phyloP scores from a whole-genome alignment of 2,888 invertebrate species.

The Frankliniella intonsa region DNA sequence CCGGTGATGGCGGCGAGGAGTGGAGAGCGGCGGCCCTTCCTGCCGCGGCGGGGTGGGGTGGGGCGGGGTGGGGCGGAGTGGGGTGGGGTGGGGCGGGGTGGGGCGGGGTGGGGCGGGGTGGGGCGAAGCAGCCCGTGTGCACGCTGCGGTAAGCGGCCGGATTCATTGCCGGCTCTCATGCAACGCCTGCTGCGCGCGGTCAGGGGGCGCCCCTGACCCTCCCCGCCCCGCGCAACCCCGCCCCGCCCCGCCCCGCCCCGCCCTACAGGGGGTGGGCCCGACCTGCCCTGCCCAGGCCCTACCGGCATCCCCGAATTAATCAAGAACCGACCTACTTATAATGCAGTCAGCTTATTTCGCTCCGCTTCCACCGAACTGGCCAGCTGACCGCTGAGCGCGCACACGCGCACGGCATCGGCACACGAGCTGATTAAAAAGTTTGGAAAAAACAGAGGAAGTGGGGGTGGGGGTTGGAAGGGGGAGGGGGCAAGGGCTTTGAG shows the following conservation, averaged over 20 bases:
- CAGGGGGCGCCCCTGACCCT: not conserved
- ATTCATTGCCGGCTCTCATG: slow-evolving; percentile 2
- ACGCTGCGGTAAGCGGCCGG: not conserved
- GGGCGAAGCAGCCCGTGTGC: not conserved
- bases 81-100: not conserved
- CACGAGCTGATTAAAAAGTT: no score
- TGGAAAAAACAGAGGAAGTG: no score
- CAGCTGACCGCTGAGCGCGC: no score
- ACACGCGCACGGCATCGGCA: no score
- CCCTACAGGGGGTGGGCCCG: no score
- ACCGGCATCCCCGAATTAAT: no score
- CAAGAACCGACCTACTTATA: no score
- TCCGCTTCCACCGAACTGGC: no score
- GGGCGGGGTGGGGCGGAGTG: not conserved
- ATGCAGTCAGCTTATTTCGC: no score
- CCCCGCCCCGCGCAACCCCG: not conserved
- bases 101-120: not conserved
- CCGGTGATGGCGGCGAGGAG: not conserved
- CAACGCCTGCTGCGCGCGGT: slow-evolving; percentile 12
- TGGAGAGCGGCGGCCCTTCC: not conserved
- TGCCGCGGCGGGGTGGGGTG: not conserved
- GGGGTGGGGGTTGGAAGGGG: no score
- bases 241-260: not conserved
- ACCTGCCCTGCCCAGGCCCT: no score
- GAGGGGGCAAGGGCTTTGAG: no score